Evolutionary conservation across 2,888 invertebrate genomes (phyloP).

Genomic region (Pristionchus entomophagus): DNA sequence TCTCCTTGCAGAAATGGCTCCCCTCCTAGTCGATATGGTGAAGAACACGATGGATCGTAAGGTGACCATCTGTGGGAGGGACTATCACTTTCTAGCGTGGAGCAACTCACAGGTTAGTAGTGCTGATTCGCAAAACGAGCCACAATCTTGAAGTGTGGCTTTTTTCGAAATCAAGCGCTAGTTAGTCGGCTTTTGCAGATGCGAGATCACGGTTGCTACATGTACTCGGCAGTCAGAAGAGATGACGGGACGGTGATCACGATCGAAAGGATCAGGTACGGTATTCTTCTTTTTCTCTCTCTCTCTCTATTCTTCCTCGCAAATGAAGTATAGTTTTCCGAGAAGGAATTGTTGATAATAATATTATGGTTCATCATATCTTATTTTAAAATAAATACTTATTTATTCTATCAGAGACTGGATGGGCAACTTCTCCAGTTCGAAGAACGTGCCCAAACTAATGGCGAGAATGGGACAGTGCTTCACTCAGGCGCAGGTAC

Average conservation of each 20-base stretch:
- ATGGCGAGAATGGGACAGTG: constrained; percentile 77
- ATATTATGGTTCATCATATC: too few species aligned
- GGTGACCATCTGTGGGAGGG: constrained; percentile 57
- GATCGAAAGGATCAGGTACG: constrained; percentile 53
- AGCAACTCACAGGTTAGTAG: constrained; percentile 70
- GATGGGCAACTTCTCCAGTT: constrained; percentile 72
- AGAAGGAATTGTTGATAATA: too few species aligned
- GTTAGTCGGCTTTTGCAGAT: constrained; percentile 61
- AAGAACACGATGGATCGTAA: constrained; percentile 57
- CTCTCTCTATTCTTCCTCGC: too few species aligned
- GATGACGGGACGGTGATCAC: constrained; percentile 52
- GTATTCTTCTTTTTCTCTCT: too few species aligned
- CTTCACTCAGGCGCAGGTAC: constrained; percentile 74
- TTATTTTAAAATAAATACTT: not conserved
- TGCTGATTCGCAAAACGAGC: too few species aligned
- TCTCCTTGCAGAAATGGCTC: constrained; percentile 57
- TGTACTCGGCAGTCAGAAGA: constrained; percentile 61
- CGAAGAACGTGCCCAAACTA: constrained; percentile 73
- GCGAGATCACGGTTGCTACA: constrained; percentile 74
- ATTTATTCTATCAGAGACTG: constrained; percentile 56
- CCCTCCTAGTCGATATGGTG: constrained; percentile 56
- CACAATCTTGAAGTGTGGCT: too few species aligned
- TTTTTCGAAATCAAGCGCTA: too few species aligned
- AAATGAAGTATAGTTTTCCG: too few species aligned
- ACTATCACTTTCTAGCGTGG: constrained; percentile 73